A percentile compares a stretch with the other conserved stretches of the same genome.
These are phyloP conservation scores for Dolichoris vasculosae DNA, from an alignment of 1,140 invertebrate genomes.

Conservation along the genomic window DNA sequence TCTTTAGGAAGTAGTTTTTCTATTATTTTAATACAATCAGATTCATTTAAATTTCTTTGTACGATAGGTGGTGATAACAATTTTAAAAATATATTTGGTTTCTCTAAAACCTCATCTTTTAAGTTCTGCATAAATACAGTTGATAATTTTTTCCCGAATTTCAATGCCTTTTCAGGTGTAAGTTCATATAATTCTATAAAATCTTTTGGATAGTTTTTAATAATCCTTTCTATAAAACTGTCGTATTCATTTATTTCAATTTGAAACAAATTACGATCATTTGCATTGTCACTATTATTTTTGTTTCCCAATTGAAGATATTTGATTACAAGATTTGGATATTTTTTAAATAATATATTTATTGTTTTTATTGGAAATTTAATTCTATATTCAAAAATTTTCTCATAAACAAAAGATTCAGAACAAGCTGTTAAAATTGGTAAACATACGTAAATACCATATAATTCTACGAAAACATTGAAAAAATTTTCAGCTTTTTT, in stretches of 20 bases:
- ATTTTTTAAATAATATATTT: not conserved
- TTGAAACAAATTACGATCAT: not conserved
- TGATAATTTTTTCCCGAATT: slow-evolving; percentile 37
- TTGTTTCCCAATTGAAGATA: slow-evolving; percentile 42
- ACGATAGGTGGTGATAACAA: slow-evolving; percentile 56
- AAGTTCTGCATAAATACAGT: slow-evolving; percentile 57
- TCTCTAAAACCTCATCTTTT: slow-evolving; percentile 46
- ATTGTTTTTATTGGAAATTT: not conserved
- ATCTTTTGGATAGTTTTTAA: slow-evolving; percentile 2
- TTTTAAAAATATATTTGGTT: slow-evolving; percentile 52
- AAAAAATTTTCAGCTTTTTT: slow-evolving; percentile 29
- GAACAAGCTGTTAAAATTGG: slow-evolving; percentile 5
- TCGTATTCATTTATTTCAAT: slow-evolving; percentile 31
- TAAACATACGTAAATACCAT: not conserved
- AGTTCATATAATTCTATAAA: slow-evolving; percentile 21
- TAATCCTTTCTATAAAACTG: not conserved
- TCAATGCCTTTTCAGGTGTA: slow-evolving; percentile 29
- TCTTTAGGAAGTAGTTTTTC: slow-evolving; percentile 52
- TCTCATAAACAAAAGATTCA: not conserved
- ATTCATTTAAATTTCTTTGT: slow-evolving; percentile 29
- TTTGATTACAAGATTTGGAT: not conserved
- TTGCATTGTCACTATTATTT: not conserved
- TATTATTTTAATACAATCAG: slow-evolving; percentile 57
- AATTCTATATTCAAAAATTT: slow-evolving; percentile 2
- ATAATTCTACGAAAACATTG: not conserved